Conservation (phyloP, 30 jellyfish, hydroid and myxozoan genomes). For the Turritopsis dohrnii region DNA sequence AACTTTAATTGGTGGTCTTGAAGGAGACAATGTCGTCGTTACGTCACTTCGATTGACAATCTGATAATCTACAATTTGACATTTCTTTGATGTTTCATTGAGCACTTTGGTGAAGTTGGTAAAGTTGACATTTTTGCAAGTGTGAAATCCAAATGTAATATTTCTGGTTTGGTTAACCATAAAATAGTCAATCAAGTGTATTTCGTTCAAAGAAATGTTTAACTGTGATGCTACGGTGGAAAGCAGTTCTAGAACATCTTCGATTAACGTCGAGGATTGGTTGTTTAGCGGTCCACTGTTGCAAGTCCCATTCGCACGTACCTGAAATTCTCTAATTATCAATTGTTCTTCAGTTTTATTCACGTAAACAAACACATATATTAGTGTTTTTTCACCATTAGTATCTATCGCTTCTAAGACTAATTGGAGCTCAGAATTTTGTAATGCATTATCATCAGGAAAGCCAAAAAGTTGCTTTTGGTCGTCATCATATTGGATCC, state of each 20-base stretch:
- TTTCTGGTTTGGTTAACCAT: neutral
- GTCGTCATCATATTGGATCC: slow-evolving; percentile 35
- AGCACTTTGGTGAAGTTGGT: neutral
- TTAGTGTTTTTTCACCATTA: slow-evolving; percentile 1
- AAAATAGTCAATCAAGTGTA: neutral
- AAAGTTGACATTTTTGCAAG: neutral
- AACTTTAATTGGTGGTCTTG: slow-evolving; percentile 2
- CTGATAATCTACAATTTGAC: neutral
- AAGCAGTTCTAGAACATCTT: neutral
- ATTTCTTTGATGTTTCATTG: neutral
- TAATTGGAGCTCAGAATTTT: neutral
- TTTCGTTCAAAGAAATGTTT: neutral
- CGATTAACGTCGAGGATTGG: neutral
- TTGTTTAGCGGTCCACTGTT: neutral
- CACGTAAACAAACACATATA: neutral
- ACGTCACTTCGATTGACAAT: neutral
- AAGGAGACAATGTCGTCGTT: neutral
- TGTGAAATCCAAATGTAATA: neutral
- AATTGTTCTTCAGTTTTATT: neutral
- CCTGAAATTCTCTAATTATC: neutral
- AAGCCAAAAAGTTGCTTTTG: slow-evolving; percentile 7
- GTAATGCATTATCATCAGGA: slow-evolving; percentile 15
- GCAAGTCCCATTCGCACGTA: neutral
- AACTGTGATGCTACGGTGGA: neutral
- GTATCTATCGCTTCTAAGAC: slow-evolving; percentile 13